Base-by-base conservation (phyloP, 2,113 vertebrate genomes). In the Propithecus coquereli region DNA sequence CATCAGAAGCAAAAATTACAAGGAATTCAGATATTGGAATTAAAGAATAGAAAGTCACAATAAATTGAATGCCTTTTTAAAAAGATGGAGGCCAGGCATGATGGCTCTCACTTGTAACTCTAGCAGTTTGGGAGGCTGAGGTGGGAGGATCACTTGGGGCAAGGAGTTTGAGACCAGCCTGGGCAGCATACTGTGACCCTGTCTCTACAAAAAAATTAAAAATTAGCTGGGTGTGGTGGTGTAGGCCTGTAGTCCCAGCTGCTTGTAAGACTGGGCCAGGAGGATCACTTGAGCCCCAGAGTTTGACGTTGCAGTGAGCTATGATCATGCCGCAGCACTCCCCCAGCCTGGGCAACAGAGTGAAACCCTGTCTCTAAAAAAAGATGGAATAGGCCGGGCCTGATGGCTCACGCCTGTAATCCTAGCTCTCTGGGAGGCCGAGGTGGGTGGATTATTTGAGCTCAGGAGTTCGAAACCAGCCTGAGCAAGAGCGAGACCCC, bases 11-110 rank as follows among this genome's bases (percentile, higher is more conserved):
- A 73, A 90, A 92, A 70, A 45, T 16, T 32, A 37, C 1, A 8
- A 92, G n/a, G 27, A 66, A 89, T 80, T 95, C 27, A 71, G 71
- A 88, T 76, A 70, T 47, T 76, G 50, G 18, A 95, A 91, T 91
- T 94, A 45, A 87, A 87, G 43, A 94, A 84, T 17, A 89, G 81
- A 82, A 87, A 92, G 23, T 34, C 52, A 70, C 52, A 57, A 16
- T 68, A 27, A n/a, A 89, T 86, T 92, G 50, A 91, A 54, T 83
- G 50, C 14, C 70, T 91, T 96, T 77, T 88, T 52, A 54, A 83
- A 61, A 93, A 89, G 23, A 68, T 65, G 20, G 7, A 61, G n/a
- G 25, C 71, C 23, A 37, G 68, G 25, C 4, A 27, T 74, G 43
- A 43, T 30, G 40, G 71, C 40, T 74, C 25, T 45, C 7, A 0